phyloP scores from a whole-genome alignment of 2,113 vertebrate species.

The Petrocephalus zakoni region DNA sequence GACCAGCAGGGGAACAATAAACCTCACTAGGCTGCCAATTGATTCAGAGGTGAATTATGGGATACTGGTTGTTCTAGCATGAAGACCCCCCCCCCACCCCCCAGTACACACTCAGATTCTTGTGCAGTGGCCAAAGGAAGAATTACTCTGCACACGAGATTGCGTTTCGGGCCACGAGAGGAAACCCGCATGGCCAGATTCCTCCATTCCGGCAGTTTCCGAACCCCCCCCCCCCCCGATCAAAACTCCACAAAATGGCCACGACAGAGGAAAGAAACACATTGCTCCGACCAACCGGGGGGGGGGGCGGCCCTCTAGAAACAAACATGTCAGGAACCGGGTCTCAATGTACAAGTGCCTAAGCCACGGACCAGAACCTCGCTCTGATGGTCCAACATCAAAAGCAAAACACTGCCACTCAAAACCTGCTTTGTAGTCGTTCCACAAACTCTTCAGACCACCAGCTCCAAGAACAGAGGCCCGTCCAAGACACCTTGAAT shows the following conservation, averaged over 20 bases:
- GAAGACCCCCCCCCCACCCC: conserved; percentile 27
- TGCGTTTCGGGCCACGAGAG: conserved; percentile 29
- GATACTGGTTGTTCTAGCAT: conserved; percentile 26
- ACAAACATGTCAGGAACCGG: background rate
- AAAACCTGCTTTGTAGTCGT: background rate
- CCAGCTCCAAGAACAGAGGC: background rate
- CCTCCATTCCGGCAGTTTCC: background rate
- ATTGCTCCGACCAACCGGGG: background rate
- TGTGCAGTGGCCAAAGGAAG: conserved; percentile 30
- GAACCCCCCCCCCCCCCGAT: background rate
- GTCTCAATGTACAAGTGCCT: background rate
- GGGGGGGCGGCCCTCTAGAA: background rate
- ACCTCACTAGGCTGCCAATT: background rate
- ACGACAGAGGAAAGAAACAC: background rate
- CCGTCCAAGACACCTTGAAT: background rate
- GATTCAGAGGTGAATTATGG: background rate
- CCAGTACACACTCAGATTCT: conserved; percentile 29
- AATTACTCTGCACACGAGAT: conserved; percentile 28
- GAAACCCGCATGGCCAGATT: conserved; percentile 29
- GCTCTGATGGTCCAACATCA: background rate
- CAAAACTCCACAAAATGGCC: background rate
- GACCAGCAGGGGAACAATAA: background rate
- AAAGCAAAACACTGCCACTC: background rate
- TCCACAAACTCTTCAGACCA: background rate
- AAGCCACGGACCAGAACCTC: background rate